Conservation (phyloP, 2,888 invertebrate species). For the Petrolisthes manimaculis region DNA sequence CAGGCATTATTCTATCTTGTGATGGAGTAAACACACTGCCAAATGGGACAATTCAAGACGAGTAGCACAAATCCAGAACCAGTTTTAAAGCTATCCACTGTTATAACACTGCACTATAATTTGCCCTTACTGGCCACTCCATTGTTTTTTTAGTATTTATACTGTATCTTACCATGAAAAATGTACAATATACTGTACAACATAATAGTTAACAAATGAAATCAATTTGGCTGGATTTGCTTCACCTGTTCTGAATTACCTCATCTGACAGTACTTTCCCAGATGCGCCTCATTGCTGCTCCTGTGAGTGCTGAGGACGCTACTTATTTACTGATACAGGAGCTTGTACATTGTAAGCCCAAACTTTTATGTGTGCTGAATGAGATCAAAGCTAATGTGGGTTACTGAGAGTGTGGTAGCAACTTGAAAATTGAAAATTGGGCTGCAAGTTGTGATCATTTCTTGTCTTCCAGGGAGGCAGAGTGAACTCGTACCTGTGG, state of each 20-base stretch:
- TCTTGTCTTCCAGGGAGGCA: not conserved
- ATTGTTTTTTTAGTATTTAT: too few species aligned
- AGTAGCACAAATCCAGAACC: too few species aligned
- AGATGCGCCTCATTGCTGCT: not conserved
- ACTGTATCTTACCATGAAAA: too few species aligned
- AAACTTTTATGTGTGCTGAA: not conserved
- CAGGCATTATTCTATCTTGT: slow-evolving; percentile 33
- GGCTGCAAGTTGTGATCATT: not conserved
- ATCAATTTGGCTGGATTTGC: too few species aligned
- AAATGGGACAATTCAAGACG: too few species aligned
- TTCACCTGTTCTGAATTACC: slow-evolving; percentile 23
- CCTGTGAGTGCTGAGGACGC: slow-evolving; percentile 38
- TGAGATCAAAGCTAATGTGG: not conserved
- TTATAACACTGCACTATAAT: too few species aligned
- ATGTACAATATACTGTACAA: too few species aligned
- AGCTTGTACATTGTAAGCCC: slow-evolving; percentile 10
- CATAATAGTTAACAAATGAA: too few species aligned
- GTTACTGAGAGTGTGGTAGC: not conserved
- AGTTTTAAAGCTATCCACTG: too few species aligned
- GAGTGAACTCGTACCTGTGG: slow-evolving; percentile 8
- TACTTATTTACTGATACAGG: not conserved
- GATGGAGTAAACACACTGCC: slow-evolving; percentile 40
- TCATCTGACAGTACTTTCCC: not conserved
- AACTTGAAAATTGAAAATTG: slow-evolving; percentile 5
- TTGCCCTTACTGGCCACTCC: too few species aligned